Conservation (phyloP, 2,888 invertebrate genomes). For the Cosmia trapezina region DNA sequence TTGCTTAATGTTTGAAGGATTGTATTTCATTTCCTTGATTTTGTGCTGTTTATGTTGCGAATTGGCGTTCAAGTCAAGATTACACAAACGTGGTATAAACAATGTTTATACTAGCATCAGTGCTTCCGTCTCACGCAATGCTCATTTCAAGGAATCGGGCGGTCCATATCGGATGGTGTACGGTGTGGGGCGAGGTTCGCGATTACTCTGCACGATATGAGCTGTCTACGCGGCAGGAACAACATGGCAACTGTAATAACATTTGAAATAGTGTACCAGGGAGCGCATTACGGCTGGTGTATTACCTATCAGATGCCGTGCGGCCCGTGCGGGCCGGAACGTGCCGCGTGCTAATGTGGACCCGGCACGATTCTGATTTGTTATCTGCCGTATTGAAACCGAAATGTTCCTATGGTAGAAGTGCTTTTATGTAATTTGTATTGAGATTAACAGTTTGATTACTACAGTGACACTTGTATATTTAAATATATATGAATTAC, state of each 20-base stretch:
- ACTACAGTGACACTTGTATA: slow-evolving; percentile 23
- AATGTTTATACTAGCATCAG: slow-evolving; percentile 59
- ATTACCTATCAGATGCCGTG: slow-evolving; percentile 85
- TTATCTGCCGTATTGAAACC: slow-evolving; percentile 76
- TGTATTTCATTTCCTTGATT: slow-evolving; percentile 68
- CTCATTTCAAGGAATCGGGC: slow-evolving; percentile 63
- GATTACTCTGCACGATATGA: slow-evolving; percentile 79
- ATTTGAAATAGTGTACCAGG: slow-evolving; percentile 79
- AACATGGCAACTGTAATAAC: slow-evolving; percentile 79
- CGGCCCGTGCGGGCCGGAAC: slow-evolving; percentile 81
- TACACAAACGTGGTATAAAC: slow-evolving; percentile 50
- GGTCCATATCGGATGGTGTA: slow-evolving; percentile 69
- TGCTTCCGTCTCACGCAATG: slow-evolving; percentile 74
- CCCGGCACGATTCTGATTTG: slow-evolving; percentile 86
- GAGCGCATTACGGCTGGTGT: slow-evolving; percentile 77
- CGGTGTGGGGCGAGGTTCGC: slow-evolving; percentile 71
- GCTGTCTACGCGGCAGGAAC: slow-evolving; percentile 75
- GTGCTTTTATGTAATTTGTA: slow-evolving; percentile 58
- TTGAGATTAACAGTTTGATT: slow-evolving; percentile 49
- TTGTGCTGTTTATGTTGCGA: slow-evolving; percentile 53
- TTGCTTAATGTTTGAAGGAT: slow-evolving; percentile 64
- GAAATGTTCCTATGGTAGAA: slow-evolving; percentile 57
- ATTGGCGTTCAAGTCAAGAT: slow-evolving; percentile 48
- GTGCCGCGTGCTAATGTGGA: slow-evolving; percentile 86
- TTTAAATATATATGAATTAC: slow-evolving; percentile 6